Evolutionary conservation across 2,113 vertebrate genomes (phyloP).

Genomic region (Hippocampus guttulatus): DNA sequence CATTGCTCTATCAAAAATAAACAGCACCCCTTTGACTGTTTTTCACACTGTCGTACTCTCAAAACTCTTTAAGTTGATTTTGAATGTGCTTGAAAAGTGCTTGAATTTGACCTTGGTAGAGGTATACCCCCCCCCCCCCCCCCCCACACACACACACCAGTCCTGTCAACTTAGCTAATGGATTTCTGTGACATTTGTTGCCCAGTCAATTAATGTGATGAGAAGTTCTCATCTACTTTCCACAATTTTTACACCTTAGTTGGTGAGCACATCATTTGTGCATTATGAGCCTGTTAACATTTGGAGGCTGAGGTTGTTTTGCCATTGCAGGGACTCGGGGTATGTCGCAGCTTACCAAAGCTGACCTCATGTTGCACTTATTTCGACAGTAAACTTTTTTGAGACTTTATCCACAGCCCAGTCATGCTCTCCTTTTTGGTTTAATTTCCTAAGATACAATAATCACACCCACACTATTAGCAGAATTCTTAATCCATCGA

Average conservation of each 20-base stretch:
- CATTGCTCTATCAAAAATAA: not conserved
- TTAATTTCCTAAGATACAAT: not conserved
- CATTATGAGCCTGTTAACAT: not conserved
- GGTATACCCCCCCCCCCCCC: not conserved
- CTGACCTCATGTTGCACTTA: not conserved
- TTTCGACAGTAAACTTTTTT: not conserved
- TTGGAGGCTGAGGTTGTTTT: not conserved
- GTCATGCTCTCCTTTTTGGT: not conserved
- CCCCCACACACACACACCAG: not conserved
- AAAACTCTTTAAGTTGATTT: not conserved
- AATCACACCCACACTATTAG: not conserved
- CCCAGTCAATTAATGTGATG: not conserved
- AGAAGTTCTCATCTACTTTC: not conserved
- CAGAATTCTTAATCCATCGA: not conserved
- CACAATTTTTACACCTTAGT: not conserved
- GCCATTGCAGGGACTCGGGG: not conserved
- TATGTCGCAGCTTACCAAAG: not conserved
- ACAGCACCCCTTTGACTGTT: not conserved
- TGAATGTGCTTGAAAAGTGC: not conserved
- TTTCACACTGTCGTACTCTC: not conserved
- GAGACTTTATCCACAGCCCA: not conserved
- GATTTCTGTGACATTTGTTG: not conserved
- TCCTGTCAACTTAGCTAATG: not conserved
- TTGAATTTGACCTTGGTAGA: not conserved
- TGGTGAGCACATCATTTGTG: not conserved